A percentile compares a stretch with the other conserved stretches of the same genome.
Conservation (phyloP, 2,113 vertebrate species). For the Gyps fulvus region DNA sequence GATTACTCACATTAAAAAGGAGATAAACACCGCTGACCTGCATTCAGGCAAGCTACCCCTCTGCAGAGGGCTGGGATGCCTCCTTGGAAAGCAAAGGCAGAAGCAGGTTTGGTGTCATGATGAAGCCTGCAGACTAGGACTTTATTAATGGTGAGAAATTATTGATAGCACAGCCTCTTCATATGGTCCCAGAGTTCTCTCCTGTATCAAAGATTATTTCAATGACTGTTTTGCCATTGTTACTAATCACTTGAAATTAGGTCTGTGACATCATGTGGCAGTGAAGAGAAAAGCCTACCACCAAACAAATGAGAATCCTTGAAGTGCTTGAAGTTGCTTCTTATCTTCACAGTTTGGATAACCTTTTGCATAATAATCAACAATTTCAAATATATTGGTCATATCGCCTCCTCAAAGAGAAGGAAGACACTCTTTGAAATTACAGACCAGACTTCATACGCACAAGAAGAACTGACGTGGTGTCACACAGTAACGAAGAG, state of each 20-base stretch:
- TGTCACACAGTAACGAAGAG: not conserved
- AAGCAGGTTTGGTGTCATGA: not conserved
- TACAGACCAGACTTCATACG: not conserved
- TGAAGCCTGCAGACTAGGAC: not conserved
- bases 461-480: not conserved
- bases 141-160: not conserved
- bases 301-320: not conserved
- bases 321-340: not conserved
- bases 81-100: not conserved
- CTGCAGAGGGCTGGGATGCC: not conserved
- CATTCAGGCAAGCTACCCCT: not conserved
- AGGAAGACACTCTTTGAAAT: not conserved
- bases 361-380: constrained; percentile 22
- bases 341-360: constrained; percentile 39
- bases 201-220: not conserved
- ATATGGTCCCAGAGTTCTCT: not conserved
- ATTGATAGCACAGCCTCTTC: not conserved
- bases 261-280: not conserved
- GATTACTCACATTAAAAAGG: not conserved
- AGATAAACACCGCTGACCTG: not conserved
- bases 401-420: not conserved
- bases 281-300: not conserved
- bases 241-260: constrained; percentile 8
- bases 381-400: not conserved
- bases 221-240: not conserved